These are phyloP conservation scores for Pseudorhiza aurosa DNA, from an alignment of 30 jellyfish, hydroid and myxozoan genomes.

Conservation along the genomic window DNA sequence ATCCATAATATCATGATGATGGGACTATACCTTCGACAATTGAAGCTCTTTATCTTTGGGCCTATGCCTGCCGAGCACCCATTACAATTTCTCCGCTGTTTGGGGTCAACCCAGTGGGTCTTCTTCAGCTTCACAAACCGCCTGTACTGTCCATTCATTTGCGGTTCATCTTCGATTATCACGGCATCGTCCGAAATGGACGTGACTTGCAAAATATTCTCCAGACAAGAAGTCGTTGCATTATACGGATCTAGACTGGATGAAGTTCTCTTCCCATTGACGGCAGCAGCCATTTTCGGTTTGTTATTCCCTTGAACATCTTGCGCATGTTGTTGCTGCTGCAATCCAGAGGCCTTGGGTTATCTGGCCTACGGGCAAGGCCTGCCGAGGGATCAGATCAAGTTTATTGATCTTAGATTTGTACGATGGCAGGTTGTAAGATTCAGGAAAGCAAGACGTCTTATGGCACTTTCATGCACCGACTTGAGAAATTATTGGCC, in stretches of 20 bases:
- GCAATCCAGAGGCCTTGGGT: too few species aligned
- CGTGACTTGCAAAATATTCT: neutral
- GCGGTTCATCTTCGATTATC: neutral
- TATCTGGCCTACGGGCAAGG: too few species aligned
- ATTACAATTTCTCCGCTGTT: constrained; percentile 33
- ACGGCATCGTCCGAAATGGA: constrained; percentile 1
- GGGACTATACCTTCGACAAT: constrained; percentile 90
- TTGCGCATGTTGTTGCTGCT: too few species aligned
- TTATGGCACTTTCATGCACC: too few species aligned
- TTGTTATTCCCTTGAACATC: neutral
- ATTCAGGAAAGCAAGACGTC: too few species aligned
- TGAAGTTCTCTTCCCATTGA: neutral
- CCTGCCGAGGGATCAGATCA: too few species aligned
- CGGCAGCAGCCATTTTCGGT: neutral
- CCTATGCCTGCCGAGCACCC: constrained; percentile 52
- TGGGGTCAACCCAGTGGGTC: constrained; percentile 79
- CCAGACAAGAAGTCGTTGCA: neutral
- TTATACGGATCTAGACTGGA: neutral
- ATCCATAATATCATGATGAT: too few species aligned
- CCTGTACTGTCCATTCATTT: neutral
- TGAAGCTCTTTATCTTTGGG: constrained; percentile 49
- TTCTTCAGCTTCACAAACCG: constrained; percentile 56
- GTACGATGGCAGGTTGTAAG: too few species aligned
- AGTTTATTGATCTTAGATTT: too few species aligned
- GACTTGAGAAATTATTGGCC: too few species aligned